Evolutionary conservation across 2,113 vertebrate species (phyloP).

Genomic region (Chrysemys picta): DNA sequence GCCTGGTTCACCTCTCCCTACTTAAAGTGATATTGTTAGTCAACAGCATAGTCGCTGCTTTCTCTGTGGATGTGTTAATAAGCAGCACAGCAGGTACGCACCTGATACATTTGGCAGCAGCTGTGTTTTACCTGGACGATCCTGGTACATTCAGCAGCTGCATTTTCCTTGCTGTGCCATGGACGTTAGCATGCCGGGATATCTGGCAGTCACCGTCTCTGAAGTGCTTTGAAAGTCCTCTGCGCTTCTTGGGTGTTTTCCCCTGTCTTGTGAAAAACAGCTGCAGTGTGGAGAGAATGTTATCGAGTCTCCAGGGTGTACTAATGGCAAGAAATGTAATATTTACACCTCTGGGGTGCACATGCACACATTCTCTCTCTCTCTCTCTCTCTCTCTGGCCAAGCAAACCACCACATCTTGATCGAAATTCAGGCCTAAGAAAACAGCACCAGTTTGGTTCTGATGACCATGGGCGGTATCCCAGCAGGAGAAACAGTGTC

Average conservation of each 20-base stretch:
- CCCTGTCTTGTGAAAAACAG: background rate
- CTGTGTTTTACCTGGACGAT: background rate
- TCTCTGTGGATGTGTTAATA: background rate
- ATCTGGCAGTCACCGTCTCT: accelerated
- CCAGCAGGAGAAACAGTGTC: accelerated
- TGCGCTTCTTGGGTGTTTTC: background rate
- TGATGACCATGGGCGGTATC: accelerated
- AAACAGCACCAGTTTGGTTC: background rate
- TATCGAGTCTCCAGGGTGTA: background rate
- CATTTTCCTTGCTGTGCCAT: accelerated
- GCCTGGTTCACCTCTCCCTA: accelerated
- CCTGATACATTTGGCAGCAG: background rate
- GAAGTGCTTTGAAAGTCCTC: accelerated
- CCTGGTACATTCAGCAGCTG: accelerated
- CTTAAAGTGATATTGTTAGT: background rate
- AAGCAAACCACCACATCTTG: accelerated
- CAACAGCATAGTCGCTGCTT: background rate
- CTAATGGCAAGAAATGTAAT: background rate
- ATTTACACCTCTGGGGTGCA: no score
- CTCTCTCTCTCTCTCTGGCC: background rate
- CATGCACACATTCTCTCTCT: background rate
- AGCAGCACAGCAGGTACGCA: background rate
- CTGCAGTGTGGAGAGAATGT: background rate
- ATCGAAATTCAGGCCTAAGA: background rate
- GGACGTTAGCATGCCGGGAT: accelerated